A percentile compares a stretch with the other conserved stretches of the same genome.
Evolutionary conservation across 1,140 invertebrate species (phyloP).

Genomic region (Dreissena rostriformis): DNA sequence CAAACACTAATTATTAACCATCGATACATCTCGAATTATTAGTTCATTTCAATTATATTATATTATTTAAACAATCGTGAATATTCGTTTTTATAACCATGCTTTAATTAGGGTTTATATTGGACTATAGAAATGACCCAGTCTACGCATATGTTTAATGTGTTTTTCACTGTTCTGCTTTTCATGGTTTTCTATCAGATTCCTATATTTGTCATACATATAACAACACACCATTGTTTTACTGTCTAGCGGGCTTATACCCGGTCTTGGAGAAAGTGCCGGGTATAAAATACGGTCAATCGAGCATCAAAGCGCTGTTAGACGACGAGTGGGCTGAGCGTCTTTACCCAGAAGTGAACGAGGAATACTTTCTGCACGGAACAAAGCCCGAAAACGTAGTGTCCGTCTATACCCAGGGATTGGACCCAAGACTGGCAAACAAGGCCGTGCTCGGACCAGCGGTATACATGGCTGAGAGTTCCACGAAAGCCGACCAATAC

Average conservation of each 20-base stretch:
- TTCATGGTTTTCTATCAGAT: too few relatives aligned
- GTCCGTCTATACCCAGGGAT: constrained; percentile 52
- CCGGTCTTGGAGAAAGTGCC: not conserved
- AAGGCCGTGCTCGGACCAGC: constrained; percentile 63
- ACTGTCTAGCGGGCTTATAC: not conserved
- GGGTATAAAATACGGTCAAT: not conserved
- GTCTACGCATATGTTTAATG: too few relatives aligned
- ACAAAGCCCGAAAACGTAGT: constrained; percentile 60
- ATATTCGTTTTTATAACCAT: too few relatives aligned
- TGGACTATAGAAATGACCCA: too few relatives aligned
- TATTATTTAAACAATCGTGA: too few relatives aligned
- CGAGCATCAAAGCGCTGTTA: constrained; percentile 1
- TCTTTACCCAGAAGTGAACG: constrained; percentile 62
- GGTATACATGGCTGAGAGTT: constrained; percentile 67
- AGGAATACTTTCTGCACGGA: constrained; percentile 66
- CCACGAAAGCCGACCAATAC: constrained; percentile 72
- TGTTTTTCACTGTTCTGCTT: too few relatives aligned
- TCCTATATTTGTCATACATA: too few relatives aligned
- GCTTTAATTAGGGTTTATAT: too few relatives aligned
- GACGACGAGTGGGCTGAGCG: not conserved
- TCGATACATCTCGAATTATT: too few relatives aligned
- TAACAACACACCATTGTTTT: too few relatives aligned
- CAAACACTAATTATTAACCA: too few relatives aligned
- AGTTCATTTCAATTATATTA: too few relatives aligned
- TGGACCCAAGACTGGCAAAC: constrained; percentile 58